Conservation (phyloP, 2,797 vertebrate species). For the Vespertilio murinus region DNA sequence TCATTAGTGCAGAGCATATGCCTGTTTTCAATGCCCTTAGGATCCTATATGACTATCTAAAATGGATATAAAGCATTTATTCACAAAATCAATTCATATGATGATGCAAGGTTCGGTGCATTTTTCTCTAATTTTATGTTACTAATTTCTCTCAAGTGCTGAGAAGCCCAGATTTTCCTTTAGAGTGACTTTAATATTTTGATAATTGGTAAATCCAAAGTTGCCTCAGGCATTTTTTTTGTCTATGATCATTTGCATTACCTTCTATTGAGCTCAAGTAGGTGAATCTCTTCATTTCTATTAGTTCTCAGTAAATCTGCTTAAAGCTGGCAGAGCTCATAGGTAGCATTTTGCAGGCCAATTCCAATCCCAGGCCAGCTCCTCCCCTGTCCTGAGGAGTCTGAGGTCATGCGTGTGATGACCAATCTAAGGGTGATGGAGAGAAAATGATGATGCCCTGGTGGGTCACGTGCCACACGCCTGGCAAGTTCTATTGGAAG, state of each 20-base stretch:
- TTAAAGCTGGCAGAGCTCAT: neutral
- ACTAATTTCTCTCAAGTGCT: neutral
- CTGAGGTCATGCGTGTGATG: neutral
- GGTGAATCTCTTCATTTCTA: neutral
- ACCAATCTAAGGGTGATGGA: neutral
- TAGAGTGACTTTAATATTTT: neutral
- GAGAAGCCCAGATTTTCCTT: neutral
- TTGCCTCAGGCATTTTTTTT: neutral
- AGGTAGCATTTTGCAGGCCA: neutral
- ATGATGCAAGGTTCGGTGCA: neutral
- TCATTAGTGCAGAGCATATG: neutral
- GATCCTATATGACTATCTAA: neutral
- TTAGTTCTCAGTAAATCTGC: neutral
- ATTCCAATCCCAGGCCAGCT: neutral
- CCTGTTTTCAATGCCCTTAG: neutral
- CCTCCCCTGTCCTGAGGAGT: neutral
- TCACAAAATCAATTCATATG: neutral
- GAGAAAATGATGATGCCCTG: rapidly evolving
- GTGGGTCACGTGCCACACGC: too few relatives aligned
- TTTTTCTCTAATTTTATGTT: neutral
- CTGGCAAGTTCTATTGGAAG: neutral
- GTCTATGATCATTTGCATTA: neutral
- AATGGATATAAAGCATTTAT: neutral
- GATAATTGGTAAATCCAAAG: neutral
- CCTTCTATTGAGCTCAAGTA: neutral